Base-by-base conservation (phyloP, 1,140 invertebrate species). In the Parapsyche elsis region DNA sequence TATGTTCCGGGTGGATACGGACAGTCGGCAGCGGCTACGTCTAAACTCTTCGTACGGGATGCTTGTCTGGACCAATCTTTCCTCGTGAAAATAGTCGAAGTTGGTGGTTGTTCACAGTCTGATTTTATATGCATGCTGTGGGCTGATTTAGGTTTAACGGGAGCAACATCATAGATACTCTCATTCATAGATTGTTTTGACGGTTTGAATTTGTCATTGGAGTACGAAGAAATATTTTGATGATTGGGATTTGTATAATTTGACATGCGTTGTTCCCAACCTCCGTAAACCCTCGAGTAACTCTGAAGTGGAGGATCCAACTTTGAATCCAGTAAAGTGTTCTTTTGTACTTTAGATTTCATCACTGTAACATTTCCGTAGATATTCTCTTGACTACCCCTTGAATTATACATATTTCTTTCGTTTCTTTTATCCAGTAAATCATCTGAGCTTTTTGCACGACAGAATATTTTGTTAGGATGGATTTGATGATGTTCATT, bases 11-110 rank as follows among this genome's bases (percentile, higher is more conserved):
- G 73, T 49, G 46, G 59, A 76, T 76, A 80, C 2, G 71, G 23
- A 21, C 45, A 59, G 44, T 81, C 80, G 9, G 24, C 87, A 70
- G 87, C 87, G 77, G 83, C 86, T 14, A 87, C 87, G 81, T 89
- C 88, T 79, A 89, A 86, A 83, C 88, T 89, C 76, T 89, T 89
- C n/a, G 88, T 89, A 85, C 88, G 87, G 83, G 88, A 88, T 85
- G 88, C 88, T 88, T 89, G 88, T 87, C 88, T 87, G 88, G 88
- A 87, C 88, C 88, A 89, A 86, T 89, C 88, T 88, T 88, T 89
- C 87, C 88, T 85, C 81, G 87, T 88, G 87, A 89, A 89, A 88
- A 88, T 88, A 86, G 88, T 88, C 85, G 88, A 88, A 87, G 87
- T 87, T 86, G 87, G 86, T 85, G 86, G 86, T 81, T 77, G 19